Evolutionary conservation across 2,113 vertebrate genomes (phyloP).

Genomic region (Hepsetus odoe): DNA sequence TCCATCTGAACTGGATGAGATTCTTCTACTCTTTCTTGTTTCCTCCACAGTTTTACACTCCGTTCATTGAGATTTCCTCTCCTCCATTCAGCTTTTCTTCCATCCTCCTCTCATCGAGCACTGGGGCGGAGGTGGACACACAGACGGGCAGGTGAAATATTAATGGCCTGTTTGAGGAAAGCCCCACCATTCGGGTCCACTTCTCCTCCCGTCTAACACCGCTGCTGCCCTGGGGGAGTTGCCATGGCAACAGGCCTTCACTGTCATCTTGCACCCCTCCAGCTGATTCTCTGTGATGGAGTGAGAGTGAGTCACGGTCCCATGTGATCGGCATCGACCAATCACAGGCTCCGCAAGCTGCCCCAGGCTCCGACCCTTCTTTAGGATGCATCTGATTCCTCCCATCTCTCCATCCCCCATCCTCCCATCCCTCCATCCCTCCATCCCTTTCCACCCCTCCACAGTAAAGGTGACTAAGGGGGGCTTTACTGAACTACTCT

Average conservation of each 20-base stretch:
- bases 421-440: too few species aligned
- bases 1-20: too few species aligned
- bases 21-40: neutral
- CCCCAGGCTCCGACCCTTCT: neutral
- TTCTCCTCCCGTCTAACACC: neutral
- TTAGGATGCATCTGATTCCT: neutral
- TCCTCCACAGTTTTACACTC: neutral
- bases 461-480: neutral
- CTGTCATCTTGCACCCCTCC: slow-evolving; percentile 65
- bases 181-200: slow-evolving; percentile 29
- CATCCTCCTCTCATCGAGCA: neutral
- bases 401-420: neutral
- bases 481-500: slow-evolving; percentile 4
- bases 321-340: slow-evolving; percentile 59
- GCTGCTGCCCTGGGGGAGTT: slow-evolving; percentile 53
- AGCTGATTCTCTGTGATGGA: slow-evolving; percentile 65
- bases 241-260: slow-evolving; percentile 72
- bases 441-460: neutral
- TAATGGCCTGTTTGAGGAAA: slow-evolving; percentile 4
- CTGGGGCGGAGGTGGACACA: neutral
- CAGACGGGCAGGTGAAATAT: neutral
- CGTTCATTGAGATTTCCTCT: neutral
- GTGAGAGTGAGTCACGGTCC: slow-evolving; percentile 62
- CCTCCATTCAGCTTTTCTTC: neutral
- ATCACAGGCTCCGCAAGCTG: slow-evolving; percentile 39